Conservation (phyloP, 2,797 vertebrate genomes). For the Tokudaia muenninki region DNA sequence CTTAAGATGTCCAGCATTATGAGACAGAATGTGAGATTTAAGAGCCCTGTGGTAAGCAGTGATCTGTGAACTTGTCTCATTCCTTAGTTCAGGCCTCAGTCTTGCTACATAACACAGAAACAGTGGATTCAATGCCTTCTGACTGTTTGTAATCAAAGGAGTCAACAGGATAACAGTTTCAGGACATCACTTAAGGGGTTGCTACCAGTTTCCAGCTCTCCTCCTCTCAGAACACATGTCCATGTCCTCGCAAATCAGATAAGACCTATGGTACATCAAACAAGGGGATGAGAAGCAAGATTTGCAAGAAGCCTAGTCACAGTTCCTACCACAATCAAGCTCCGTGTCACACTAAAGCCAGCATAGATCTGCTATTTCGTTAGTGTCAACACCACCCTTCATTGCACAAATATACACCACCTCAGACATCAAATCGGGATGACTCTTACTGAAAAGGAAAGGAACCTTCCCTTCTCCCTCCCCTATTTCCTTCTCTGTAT, state of each 20-base stretch:
- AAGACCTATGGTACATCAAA: background rate
- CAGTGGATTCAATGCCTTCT: background rate
- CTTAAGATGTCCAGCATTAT: background rate
- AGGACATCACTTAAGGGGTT: background rate
- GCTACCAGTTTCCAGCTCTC: background rate
- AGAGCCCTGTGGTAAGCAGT: background rate
- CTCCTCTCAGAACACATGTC: background rate
- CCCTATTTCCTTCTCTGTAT: background rate
- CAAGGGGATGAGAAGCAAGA: background rate
- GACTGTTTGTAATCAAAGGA: background rate
- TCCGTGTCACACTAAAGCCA: background rate
- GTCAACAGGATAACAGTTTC: background rate
- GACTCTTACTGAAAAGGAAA: background rate
- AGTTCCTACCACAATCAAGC: background rate
- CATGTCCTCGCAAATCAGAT: background rate
- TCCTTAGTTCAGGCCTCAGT: too few species aligned
- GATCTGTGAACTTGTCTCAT: background rate
- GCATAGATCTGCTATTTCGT: background rate
- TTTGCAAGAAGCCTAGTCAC: conserved; percentile 5
- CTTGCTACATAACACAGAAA: background rate
- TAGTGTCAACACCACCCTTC: background rate
- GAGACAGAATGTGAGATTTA: background rate
- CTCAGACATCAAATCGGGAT: background rate
- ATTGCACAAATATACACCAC: too few species aligned
- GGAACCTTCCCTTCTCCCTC: background rate